A percentile compares a stretch with the other conserved stretches of the same genome.
These are phyloP conservation scores for Tetragonula carbonaria DNA, from an alignment of 2,888 invertebrate genomes.

Conservation along the genomic window DNA sequence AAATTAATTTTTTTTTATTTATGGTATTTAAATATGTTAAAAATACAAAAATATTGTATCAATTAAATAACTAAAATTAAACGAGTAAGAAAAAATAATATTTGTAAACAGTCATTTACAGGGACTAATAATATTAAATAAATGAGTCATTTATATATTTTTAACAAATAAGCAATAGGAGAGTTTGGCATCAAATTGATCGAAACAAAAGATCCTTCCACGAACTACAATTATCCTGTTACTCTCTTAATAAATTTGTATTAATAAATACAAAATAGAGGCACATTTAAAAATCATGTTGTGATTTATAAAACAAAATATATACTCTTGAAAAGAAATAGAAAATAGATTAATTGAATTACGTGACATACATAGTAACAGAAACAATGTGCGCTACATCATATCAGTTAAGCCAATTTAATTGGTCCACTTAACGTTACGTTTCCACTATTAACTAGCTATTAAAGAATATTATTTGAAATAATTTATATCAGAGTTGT, in stretches of 20 bases:
- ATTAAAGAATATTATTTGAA: conserved; percentile 27
- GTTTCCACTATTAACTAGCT: not conserved
- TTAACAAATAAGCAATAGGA: conserved; percentile 1
- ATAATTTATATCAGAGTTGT: conserved; percentile 26
- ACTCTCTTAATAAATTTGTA: not conserved
- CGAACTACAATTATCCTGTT: too few relatives aligned
- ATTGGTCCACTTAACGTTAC: conserved; percentile 54
- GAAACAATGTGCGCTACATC: conserved; percentile 14
- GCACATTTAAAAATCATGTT: conserved; percentile 1
- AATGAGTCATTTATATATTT: not conserved
- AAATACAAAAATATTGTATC: not conserved
- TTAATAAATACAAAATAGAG: conserved; percentile 4
- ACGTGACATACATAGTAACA: too few relatives aligned
- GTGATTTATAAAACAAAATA: not conserved
- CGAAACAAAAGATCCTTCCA: not conserved
- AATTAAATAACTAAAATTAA: not conserved
- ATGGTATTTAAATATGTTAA: not conserved
- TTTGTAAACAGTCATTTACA: not conserved
- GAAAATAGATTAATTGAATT: too few relatives aligned
- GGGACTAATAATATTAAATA: not conserved
- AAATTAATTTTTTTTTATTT: not conserved
- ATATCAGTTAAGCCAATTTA: conserved; percentile 41
- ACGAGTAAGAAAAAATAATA: not conserved
- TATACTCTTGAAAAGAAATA: not conserved
- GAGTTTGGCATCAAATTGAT: conserved; percentile 37